Conservation (phyloP, 1,140 invertebrate genomes). For the Samia ricini region DNA sequence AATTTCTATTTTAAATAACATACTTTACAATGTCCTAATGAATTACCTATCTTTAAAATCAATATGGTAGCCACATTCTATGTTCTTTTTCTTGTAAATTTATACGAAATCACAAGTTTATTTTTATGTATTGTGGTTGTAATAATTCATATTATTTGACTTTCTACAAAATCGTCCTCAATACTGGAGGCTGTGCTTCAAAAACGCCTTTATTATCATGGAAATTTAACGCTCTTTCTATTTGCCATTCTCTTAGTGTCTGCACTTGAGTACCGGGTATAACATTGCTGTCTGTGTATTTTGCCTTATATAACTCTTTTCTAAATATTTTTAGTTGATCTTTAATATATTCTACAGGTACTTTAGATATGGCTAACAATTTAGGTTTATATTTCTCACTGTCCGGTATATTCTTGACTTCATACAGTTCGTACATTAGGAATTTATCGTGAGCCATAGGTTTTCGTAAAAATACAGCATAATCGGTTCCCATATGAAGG, state of each 20-base stretch:
- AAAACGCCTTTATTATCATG: constrained; percentile 15
- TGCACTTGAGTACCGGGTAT: constrained; percentile 55
- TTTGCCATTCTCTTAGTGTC: constrained; percentile 64
- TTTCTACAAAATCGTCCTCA: constrained; percentile 28
- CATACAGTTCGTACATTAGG: constrained; percentile 59
- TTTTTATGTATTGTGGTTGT: too few species aligned
- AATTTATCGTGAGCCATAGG: constrained; percentile 56
- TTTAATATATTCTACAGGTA: constrained; percentile 56
- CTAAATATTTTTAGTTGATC: constrained; percentile 52
- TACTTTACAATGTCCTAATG: too few species aligned
- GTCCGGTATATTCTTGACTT: constrained; percentile 42
- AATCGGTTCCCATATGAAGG: constrained; percentile 58
- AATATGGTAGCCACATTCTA: too few species aligned
- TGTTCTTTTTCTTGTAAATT: too few species aligned
- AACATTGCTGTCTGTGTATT: constrained; percentile 48
- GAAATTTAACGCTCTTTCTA: constrained; percentile 41
- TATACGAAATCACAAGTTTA: too few species aligned
- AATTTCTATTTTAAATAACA: too few species aligned
- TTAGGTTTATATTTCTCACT: constrained; percentile 35
- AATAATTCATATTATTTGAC: too few species aligned
- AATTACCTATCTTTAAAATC: too few species aligned
- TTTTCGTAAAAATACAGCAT: constrained; percentile 48
- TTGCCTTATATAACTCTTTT: constrained; percentile 51
- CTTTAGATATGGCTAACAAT: constrained; percentile 53
- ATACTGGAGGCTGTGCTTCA: constrained; percentile 26